Conservation (phyloP, 1,140 invertebrate species). For the Drosophila nikananu region DNA sequence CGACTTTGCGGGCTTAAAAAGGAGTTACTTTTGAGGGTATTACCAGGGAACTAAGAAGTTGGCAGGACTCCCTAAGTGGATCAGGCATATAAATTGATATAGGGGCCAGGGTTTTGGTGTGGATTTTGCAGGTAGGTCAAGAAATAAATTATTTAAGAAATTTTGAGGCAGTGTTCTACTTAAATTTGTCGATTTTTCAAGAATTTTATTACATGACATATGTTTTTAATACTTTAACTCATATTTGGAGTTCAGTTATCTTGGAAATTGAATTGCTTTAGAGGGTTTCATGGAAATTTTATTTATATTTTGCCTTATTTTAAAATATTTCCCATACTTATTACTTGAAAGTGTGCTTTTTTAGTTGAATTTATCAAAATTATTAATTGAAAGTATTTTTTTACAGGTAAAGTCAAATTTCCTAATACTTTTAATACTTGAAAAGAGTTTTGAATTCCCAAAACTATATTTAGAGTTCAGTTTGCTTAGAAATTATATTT, state of each 20-base stretch:
- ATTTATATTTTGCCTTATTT: neutral
- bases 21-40: conserved; percentile 44
- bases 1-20: conserved; percentile 19
- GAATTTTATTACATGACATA: neutral
- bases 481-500: no score
- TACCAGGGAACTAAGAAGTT: conserved; percentile 39
- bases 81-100: conserved; percentile 40
- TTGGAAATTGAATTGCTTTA: neutral
- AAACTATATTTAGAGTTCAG: no score
- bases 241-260: neutral
- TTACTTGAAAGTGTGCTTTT: no score
- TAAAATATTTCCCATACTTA: no score
- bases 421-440: no score
- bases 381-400: no score
- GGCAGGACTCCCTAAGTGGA: conserved; percentile 29
- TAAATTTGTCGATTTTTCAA: neutral
- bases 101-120: neutral
- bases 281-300: neutral
- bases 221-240: neutral
- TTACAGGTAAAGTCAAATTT: no score
- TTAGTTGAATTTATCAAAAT: no score
- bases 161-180: no score
- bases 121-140: neutral
- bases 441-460: no score
- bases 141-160: conserved; percentile 1